Evolutionary conservation across 2,888 invertebrate genomes (phyloP).

Genomic region (Calameuta pallipes): DNA sequence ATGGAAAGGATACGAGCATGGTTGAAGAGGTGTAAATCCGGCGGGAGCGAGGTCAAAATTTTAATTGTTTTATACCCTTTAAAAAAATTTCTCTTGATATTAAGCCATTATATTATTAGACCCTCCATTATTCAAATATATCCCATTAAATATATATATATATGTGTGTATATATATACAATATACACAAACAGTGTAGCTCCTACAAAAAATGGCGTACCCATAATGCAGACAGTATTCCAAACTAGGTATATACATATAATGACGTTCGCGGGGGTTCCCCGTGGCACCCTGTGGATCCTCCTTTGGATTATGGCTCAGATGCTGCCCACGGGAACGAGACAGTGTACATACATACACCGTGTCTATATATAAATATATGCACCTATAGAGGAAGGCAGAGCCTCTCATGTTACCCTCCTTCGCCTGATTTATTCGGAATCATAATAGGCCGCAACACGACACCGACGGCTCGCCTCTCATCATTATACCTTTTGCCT

Average conservation of each 20-base stretch:
- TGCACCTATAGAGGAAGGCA: constrained; percentile 32
- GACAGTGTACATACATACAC: not conserved
- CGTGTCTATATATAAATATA: constrained; percentile 1
- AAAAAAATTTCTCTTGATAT: constrained; percentile 11
- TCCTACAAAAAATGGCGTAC: not conserved
- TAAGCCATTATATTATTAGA: not conserved
- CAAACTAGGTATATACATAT: not conserved
- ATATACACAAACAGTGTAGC: not conserved
- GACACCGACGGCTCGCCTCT: constrained; percentile 53
- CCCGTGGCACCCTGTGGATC: not conserved
- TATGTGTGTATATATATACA: no score
- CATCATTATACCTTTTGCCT: constrained; percentile 56
- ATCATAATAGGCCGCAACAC: constrained; percentile 59
- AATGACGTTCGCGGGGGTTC: not conserved
- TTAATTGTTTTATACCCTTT: constrained; percentile 3
- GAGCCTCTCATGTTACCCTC: constrained; percentile 55
- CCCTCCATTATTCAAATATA: not conserved
- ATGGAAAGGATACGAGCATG: constrained; percentile 11
- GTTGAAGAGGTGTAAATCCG: not conserved
- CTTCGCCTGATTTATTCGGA: constrained; percentile 60
- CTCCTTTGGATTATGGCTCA: not conserved
- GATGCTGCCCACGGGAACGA: not conserved
- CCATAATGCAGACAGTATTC: not conserved
- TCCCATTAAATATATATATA: not conserved
- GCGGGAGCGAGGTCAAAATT: not conserved